These are phyloP conservation scores for Malacoraja senta DNA, from an alignment of 2,797 vertebrate genomes.

Conservation along the genomic window DNA sequence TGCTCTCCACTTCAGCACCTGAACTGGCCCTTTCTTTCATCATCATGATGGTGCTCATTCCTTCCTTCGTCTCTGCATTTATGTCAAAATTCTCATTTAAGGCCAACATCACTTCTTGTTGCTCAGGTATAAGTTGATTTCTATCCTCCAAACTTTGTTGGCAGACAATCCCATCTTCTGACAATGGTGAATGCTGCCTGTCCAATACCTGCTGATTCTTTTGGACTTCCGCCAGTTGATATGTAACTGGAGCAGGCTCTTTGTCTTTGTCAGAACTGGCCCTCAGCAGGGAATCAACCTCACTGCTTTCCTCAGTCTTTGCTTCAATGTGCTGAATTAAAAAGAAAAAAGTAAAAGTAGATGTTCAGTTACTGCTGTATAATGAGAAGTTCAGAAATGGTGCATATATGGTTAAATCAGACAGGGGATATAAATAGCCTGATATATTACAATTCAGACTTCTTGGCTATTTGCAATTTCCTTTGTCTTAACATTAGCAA, in stretches of 20 bases:
- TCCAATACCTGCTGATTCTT: slow-evolving; percentile 19
- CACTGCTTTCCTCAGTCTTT: neutral
- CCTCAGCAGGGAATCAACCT: neutral
- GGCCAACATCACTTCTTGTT: neutral
- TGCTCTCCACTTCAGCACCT: slow-evolving; percentile 42
- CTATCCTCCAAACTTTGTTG: neutral
- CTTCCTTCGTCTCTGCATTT: slow-evolving; percentile 41
- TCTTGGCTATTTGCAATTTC: neutral
- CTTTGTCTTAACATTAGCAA: neutral
- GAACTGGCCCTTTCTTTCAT: slow-evolving; percentile 39
- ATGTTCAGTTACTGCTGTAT: neutral
- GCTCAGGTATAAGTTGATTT: neutral
- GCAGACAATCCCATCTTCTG: neutral
- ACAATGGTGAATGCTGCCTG: too few species aligned
- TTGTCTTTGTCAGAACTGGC: slow-evolving; percentile 52
- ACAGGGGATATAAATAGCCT: neutral
- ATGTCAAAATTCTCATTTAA: neutral
- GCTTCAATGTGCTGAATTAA: neutral
- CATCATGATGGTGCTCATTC: neutral
- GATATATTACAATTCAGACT: slow-evolving; percentile 29
- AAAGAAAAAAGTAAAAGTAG: neutral
- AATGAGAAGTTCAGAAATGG: neutral
- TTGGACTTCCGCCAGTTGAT: slow-evolving; percentile 60
- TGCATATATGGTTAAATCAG: neutral
- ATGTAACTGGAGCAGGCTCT: slow-evolving; percentile 56